Percentiles rank a stretch among this genome's conserved stretches.
Evolutionary conservation across 2,888 invertebrate species (phyloP).

Genomic region (Eupithecia subumbrata): DNA sequence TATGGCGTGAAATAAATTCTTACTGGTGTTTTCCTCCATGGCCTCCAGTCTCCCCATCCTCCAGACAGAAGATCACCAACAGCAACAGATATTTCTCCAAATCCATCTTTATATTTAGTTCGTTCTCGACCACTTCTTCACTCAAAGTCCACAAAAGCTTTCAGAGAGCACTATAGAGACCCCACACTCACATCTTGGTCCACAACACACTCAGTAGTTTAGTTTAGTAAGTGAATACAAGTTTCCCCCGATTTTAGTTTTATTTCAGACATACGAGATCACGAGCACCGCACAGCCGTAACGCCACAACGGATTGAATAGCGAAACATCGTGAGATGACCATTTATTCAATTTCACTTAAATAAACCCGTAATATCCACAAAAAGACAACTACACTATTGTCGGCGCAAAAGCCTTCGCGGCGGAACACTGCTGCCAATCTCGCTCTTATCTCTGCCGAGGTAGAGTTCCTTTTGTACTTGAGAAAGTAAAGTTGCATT

Average conservation of each 20-base stretch:
- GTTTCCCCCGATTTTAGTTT: slow-evolving; percentile 60
- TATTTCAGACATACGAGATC: slow-evolving; percentile 55
- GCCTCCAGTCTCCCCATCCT: slow-evolving; percentile 71
- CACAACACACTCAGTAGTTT: slow-evolving; percentile 53
- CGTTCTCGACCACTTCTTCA: background rate
- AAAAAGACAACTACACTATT: slow-evolving; percentile 73
- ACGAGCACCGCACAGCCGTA: slow-evolving; percentile 64
- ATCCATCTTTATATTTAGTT: slow-evolving; percentile 57
- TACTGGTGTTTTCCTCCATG: slow-evolving; percentile 77
- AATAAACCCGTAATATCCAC: slow-evolving; percentile 81
- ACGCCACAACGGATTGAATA: slow-evolving; percentile 71
- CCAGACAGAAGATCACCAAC: slow-evolving; percentile 64
- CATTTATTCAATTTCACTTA: slow-evolving; percentile 84
- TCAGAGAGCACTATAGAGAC: slow-evolving; percentile 49
- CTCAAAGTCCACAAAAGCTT: slow-evolving; percentile 55
- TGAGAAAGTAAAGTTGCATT: slow-evolving; percentile 49
- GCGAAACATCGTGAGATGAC: slow-evolving; percentile 76
- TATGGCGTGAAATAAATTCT: slow-evolving; percentile 43
- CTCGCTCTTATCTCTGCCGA: slow-evolving; percentile 54
- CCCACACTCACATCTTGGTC: slow-evolving; percentile 71
- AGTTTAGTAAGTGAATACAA: background rate
- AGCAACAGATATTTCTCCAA: slow-evolving; percentile 64
- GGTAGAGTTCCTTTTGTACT: slow-evolving; percentile 56
- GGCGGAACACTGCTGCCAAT: slow-evolving; percentile 48
- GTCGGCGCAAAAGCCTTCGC: slow-evolving; percentile 58